A percentile compares a stretch with the other conserved stretches of the same genome.
Evolutionary conservation across 2,888 invertebrate species (phyloP).

Genomic region (Invenusta paracnida): DNA sequence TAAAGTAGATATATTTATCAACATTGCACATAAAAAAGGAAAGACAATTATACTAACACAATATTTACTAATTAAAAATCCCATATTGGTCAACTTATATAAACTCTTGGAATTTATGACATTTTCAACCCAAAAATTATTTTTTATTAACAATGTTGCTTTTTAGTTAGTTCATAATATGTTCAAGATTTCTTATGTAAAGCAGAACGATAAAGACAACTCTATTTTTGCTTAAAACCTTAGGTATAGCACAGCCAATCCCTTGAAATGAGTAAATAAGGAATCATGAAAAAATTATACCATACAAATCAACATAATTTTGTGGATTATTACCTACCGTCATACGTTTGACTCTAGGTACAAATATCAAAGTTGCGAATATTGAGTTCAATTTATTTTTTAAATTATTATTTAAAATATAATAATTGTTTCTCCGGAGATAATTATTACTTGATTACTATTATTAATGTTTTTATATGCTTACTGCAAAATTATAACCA

Average conservation of each 20-base stretch:
- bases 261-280: constrained; percentile 23
- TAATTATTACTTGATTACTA: constrained; percentile 21
- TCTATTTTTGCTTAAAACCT: not conserved
- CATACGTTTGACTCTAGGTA: not conserved
- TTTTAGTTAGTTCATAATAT: constrained; percentile 20
- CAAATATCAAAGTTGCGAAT: constrained; percentile 16
- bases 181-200: constrained; percentile 23
- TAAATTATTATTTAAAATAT: constrained; percentile 20
- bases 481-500: constrained; percentile 14
- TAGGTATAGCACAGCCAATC: not conserved
- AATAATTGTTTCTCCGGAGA: not conserved
- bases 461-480: constrained; percentile 15
- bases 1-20: too few species aligned
- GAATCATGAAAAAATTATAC: constrained; percentile 1
- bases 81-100: too few species aligned
- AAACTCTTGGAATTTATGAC: not conserved
- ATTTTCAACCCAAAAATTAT: constrained; percentile 16
- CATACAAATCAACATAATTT: constrained; percentile 7
- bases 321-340: not conserved
- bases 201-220: constrained; percentile 7
- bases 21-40: too few species aligned
- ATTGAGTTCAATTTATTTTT: constrained; percentile 4
- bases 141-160: constrained; percentile 22
- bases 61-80: too few species aligned
- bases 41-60: too few species aligned